Evolutionary conservation across 2,797 vertebrate species (phyloP).

Genomic region (Myoxocephalus aenaeus): DNA sequence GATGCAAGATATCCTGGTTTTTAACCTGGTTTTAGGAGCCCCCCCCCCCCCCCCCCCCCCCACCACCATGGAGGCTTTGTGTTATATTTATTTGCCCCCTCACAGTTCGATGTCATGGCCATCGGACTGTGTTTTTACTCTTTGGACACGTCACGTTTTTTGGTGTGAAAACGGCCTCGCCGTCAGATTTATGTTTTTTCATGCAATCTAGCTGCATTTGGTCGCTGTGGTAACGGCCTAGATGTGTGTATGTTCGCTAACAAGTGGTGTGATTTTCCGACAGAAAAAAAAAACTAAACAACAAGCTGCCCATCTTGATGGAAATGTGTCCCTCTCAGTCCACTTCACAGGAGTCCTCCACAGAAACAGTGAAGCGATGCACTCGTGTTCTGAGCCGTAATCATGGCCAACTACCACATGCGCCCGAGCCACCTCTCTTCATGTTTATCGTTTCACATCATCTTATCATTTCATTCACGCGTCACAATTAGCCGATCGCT

Average conservation of each 20-base stretch:
- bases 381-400: too few relatives aligned
- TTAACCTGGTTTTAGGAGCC: too few relatives aligned
- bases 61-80: neutral
- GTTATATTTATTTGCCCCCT: neutral
- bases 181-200: constrained; percentile 10
- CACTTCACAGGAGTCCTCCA: neutral
- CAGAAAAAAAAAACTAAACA: constrained; percentile 11
- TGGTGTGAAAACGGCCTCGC: neutral
- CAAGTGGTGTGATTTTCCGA: constrained; percentile 30
- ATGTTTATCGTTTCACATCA: too few relatives aligned
- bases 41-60: too few relatives aligned
- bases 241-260: constrained; percentile 41
- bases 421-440: too few relatives aligned
- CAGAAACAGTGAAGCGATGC: neutral
- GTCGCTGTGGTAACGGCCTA: constrained; percentile 65
- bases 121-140: neutral
- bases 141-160: too few relatives aligned
- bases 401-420: too few relatives aligned
- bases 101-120: neutral
- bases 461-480: too few relatives aligned
- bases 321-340: constrained; percentile 21
- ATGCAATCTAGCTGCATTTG: constrained; percentile 21
- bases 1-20: neutral
- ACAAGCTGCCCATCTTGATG: constrained; percentile 27
- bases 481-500: too few relatives aligned